Base-by-base conservation (phyloP, 2,113 vertebrate genomes). In the Phoenicopterus ruber region DNA sequence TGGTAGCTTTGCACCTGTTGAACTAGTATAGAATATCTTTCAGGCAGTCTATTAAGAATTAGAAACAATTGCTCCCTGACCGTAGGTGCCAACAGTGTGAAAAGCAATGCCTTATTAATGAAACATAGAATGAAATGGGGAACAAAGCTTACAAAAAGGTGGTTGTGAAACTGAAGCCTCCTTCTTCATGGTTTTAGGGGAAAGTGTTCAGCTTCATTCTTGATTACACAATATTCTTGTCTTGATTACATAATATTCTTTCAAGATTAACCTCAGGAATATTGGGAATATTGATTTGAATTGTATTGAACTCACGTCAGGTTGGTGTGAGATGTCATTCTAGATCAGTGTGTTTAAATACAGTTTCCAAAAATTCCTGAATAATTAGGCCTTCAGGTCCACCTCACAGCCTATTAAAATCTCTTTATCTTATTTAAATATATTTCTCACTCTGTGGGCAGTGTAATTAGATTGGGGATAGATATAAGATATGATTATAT, bases 71-170 rank as follows among this genome's bases (percentile, higher is more conserved):
- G 16, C 58, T 95, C 57, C 44, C 52, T 84, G 59, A 71, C 46
- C 58, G 52, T 91, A 62, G 46, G 49, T 93, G 46, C 32, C 54
- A 69, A 5, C 0, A 0, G 11, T 28, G 13, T 76, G 38, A 92
- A 97, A 86, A 70, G 9, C 10, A 72, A 73, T 90, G n/a, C 18
- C 46, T 93, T 91, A 70, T 66, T 86, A 86, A 91, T 94, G 63
- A 91, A 94, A 61, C 28, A 82, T 11, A 74, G 55, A 90, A 67
- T 36, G 50, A 82, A 88, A 50, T 7, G 46, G 21, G 14, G 18
- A 91, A 61, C 2, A 36, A 84, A 82, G 14, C 18, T 62, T 49
- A 42, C 6, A 21, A 71, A 58, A 73, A 67, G 0, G 8, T 58
- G 62, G 47, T n/a, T 88, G n/a, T 47, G 54, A 84, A 93, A 88